Evolutionary conservation across 2,113 vertebrate species (phyloP), one percentile per base, ranked within the genome.

Genomic region (Craseonycteris thonglongyai): DNA sequence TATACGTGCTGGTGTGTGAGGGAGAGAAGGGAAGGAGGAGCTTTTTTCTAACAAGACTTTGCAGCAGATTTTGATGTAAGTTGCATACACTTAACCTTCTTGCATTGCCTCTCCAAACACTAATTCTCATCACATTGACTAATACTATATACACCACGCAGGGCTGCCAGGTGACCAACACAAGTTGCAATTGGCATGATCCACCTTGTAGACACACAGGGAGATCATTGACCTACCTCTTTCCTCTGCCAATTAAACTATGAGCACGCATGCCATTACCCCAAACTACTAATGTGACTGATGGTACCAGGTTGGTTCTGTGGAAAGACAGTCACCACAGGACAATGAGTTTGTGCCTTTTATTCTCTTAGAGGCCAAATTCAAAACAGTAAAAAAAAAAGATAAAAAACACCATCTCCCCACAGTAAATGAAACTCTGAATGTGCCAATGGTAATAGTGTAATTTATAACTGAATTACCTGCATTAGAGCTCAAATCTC

Each of bases 331-430:
- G 30, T 90, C 26, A 84, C 18, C 15, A 38, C 3, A 33, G 15
- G 5, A 49, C 58, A 19, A 22, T 59, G 54, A 75, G 12, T 71
- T 30, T 84, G 33, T 47, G 68, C 28, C 59, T 81, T 83, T 42
- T 69, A 28, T 61, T 84, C 35, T 42, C 63, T 24, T 18, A 72
- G n/a, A 18, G 16, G 30, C 11, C 71, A 42, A 58, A 78, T 88
- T 78, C 78, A 93, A 90, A 93, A 84, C 28, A 85, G 65, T n/a
- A 49, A 76, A 71, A 88, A 49, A 76, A 71, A 88, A 56, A 68
- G 45, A 56, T 54, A 79, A 82, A 49, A 45, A 66, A 35, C 13
- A 45, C 33, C 42, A 68, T 58, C 75, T 93, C 49, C 72, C 68
- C 16, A 49, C 19, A 18, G 40, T 21, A 8, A 56, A 72, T 54